Evolutionary conservation across 2,113 vertebrate genomes (phyloP).

Genomic region (Sebastes schlegelii): DNA sequence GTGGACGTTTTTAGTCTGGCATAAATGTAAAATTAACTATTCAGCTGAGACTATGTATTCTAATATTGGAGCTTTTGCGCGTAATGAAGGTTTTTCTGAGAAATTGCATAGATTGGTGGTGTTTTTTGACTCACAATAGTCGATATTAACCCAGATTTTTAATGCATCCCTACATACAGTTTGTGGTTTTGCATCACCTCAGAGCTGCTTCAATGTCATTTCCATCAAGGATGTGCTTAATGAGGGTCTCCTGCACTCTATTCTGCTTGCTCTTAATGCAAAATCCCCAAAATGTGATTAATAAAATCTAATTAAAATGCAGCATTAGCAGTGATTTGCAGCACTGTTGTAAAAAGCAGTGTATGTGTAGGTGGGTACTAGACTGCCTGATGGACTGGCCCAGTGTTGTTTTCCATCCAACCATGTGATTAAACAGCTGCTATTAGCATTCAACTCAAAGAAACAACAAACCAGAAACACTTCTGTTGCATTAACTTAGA

Average conservation of each 20-base stretch:
- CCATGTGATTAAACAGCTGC: slow-evolving; percentile 41
- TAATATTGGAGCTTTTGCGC: not conserved
- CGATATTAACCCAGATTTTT: not conserved
- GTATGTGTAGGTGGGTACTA: not conserved
- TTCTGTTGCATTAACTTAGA: not conserved
- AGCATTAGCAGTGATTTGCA: not conserved
- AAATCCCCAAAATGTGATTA: not conserved
- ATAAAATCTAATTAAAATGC: no score
- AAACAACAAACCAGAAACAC: slow-evolving; percentile 8
- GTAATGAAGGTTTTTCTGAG: not conserved
- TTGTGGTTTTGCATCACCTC: not conserved
- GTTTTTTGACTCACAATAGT: not conserved
- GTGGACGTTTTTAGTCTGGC: rapidly evolving
- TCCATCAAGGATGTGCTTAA: not conserved
- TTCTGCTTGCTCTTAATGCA: not conserved
- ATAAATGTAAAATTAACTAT: not conserved
- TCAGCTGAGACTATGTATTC: not conserved
- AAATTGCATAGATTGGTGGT: no score
- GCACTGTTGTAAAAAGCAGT: not conserved
- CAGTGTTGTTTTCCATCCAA: slow-evolving; percentile 3
- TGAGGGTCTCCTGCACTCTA: not conserved
- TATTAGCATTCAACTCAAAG: slow-evolving; percentile 20
- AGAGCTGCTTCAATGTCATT: not conserved
- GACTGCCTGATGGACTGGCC: no score
- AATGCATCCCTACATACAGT: not conserved